Conservation (phyloP, 1,140 invertebrate species). For the Eumaeus atala region DNA sequence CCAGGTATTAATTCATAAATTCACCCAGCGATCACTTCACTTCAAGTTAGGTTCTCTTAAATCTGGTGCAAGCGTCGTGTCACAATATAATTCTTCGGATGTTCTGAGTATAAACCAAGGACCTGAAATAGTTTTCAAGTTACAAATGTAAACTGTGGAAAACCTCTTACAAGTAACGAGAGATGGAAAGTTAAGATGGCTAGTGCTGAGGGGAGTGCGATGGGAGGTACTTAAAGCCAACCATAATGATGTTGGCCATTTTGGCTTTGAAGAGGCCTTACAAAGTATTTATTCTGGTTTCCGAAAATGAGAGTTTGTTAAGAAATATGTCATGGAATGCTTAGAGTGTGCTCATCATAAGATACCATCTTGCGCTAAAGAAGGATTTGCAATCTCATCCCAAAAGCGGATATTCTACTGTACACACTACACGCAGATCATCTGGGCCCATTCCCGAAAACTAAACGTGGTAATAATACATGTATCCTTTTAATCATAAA, state of each 20-base stretch:
- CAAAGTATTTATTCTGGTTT: constrained; percentile 1
- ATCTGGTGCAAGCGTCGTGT: too few relatives aligned
- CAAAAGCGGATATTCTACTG: not conserved
- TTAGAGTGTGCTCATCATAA: constrained; percentile 10
- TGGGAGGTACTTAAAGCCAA: too few relatives aligned
- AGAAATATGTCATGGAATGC: constrained; percentile 8
- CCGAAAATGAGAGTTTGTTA: constrained; percentile 8
- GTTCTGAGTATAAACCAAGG: too few relatives aligned
- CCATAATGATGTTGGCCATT: constrained; percentile 9
- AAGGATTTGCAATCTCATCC: constrained; percentile 9
- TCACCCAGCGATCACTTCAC: too few relatives aligned
- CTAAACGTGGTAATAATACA: constrained; percentile 1
- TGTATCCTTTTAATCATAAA: not conserved
- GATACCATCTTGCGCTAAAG: constrained; percentile 1
- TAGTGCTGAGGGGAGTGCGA: too few relatives aligned
- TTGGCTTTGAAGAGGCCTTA: constrained; percentile 9
- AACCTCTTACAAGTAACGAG: too few relatives aligned
- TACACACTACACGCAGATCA: constrained; percentile 7
- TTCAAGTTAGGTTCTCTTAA: too few relatives aligned
- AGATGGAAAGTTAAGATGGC: too few relatives aligned
- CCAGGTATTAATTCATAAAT: too few relatives aligned
- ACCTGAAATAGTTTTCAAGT: too few relatives aligned
- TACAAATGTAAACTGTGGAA: too few relatives aligned
- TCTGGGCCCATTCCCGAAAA: constrained; percentile 1
- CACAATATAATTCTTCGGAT: too few relatives aligned